Evolutionary conservation across 2,797 vertebrate genomes (phyloP).

Genomic region (Lateolabrax maculatus): DNA sequence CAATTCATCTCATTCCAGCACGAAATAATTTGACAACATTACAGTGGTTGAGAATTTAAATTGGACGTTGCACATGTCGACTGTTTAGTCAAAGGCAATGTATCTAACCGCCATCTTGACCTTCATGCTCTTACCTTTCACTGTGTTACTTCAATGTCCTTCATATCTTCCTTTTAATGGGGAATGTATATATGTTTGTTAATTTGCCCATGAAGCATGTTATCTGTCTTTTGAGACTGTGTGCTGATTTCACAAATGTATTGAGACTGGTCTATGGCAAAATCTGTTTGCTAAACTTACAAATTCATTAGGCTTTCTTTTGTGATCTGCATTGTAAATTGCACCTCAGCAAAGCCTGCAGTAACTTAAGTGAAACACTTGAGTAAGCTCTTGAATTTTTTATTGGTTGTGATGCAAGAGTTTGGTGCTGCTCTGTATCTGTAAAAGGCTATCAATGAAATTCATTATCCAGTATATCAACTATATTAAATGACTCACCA

Average conservation of each 20-base stretch:
- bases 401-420: constrained; percentile 38
- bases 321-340: constrained; percentile 25
- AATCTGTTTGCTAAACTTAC: constrained; percentile 8
- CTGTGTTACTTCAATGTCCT: constrained; percentile 4
- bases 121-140: constrained; percentile 2
- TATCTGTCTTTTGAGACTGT: neutral
- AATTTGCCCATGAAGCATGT: neutral
- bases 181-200: neutral
- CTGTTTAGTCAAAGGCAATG: neutral
- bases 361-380: constrained; percentile 41
- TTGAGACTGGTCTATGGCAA: neutral
- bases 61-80: neutral
- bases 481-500: constrained; percentile 53
- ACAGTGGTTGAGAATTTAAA: neutral
- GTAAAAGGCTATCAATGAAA: constrained; percentile 51
- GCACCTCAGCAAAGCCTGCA: constrained; percentile 13
- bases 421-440: constrained; percentile 40
- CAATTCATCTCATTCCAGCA: neutral
- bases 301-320: constrained; percentile 18
- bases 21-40: neutral
- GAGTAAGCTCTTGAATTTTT: constrained; percentile 54
- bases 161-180: neutral
- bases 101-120: neutral
- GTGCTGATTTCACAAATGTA: constrained; percentile 9
- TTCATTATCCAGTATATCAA: constrained; percentile 51